Evolutionary conservation across 2,888 invertebrate species (phyloP).

Genomic region (Dicranocentrus wangi): DNA sequence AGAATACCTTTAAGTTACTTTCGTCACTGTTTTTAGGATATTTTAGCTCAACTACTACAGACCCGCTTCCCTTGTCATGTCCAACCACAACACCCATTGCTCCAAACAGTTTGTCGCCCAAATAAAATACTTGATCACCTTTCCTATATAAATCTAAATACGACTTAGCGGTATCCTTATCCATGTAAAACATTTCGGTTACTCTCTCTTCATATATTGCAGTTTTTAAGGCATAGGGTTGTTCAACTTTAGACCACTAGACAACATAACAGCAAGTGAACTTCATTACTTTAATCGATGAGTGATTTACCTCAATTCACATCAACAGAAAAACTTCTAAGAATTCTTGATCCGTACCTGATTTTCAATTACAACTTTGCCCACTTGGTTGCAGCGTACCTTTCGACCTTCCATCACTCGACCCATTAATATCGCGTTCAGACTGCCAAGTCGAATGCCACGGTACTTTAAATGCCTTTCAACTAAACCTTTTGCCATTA

Average conservation of each 20-base stretch:
- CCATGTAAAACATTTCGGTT: constrained; percentile 68
- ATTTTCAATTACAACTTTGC: constrained; percentile 81
- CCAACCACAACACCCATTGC: constrained; percentile 66
- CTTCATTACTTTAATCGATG: not conserved
- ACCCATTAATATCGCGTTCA: constrained; percentile 80
- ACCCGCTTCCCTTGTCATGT: constrained; percentile 59
- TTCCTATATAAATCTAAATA: constrained; percentile 65
- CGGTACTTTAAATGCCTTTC: constrained; percentile 79
- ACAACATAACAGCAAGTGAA: constrained; percentile 46
- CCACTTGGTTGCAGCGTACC: constrained; percentile 79
- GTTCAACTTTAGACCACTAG: constrained; percentile 81
- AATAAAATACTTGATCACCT: constrained; percentile 69
- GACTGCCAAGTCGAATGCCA: constrained; percentile 85
- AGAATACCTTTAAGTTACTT: constrained; percentile 57
- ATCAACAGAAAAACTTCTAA: too few species aligned
- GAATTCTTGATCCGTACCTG: constrained; percentile 74
- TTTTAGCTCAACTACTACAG: constrained; percentile 63
- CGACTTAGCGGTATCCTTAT: constrained; percentile 55
- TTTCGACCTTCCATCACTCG: constrained; percentile 83
- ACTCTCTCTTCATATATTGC: constrained; percentile 77
- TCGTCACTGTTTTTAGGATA: constrained; percentile 53
- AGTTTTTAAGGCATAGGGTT: constrained; percentile 83
- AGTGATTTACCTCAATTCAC: too few species aligned
- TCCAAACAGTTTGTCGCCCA: constrained; percentile 68
- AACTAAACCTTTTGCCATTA: constrained; percentile 61